Evolutionary conservation across 1,140 invertebrate species (phyloP).

Genomic region (Drosophila nebulosa): DNA sequence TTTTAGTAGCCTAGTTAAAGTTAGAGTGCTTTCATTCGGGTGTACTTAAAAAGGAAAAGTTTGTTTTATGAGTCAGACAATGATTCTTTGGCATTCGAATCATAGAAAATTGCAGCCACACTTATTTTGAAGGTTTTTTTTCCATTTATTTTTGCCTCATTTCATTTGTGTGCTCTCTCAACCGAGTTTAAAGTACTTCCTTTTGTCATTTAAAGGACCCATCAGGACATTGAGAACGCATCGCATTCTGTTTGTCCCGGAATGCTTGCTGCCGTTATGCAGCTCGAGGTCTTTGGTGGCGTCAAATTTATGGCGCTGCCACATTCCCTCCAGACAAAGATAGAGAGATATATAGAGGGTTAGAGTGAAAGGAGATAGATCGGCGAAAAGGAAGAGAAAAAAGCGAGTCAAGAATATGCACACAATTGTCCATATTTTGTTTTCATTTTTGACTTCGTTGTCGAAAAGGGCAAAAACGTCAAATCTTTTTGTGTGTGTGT

Average conservation of each 20-base stretch:
- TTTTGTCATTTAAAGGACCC: neutral
- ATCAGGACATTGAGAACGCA: slow-evolving; percentile 18
- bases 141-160: neutral
- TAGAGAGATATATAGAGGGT: neutral
- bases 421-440: slow-evolving; percentile 28
- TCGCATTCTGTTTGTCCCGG: slow-evolving; percentile 38
- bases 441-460: slow-evolving; percentile 3
- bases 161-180: neutral
- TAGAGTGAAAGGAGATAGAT: neutral
- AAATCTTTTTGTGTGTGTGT: neutral
- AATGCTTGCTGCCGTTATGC: slow-evolving; percentile 9
- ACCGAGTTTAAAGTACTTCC: neutral
- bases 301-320: slow-evolving; percentile 46
- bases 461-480: slow-evolving; percentile 6
- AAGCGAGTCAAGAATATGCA: slow-evolving; percentile 12
- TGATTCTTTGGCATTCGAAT: neutral
- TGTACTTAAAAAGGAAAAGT: neutral
- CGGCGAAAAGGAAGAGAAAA: too few relatives aligned
- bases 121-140: neutral
- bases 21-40: neutral
- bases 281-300: slow-evolving; percentile 50
- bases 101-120: neutral
- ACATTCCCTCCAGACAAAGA: slow-evolving; percentile 22
- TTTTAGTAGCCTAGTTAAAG: neutral
- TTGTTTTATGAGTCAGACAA: neutral